Evolutionary conservation across 2,888 invertebrate species (phyloP).

Genomic region (Cheilosia soror): DNA sequence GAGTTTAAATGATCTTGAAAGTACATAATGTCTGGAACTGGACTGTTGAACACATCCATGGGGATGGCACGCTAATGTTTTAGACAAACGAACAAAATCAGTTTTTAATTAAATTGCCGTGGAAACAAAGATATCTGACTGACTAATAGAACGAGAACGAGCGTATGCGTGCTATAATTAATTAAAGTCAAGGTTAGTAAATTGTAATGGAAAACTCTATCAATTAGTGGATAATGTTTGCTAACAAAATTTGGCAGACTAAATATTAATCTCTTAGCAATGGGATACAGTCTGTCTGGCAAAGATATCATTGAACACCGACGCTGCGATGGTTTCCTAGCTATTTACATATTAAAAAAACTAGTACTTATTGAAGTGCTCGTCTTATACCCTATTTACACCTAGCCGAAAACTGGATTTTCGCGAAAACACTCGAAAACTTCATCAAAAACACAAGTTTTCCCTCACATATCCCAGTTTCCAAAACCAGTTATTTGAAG

Average conservation of each 20-base stretch:
- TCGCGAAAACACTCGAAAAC: too few species aligned
- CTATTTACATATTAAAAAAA: too few species aligned
- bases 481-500: too few species aligned
- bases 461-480: too few species aligned
- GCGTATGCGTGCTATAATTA: constrained; percentile 13
- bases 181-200: constrained; percentile 22
- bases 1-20: constrained; percentile 19
- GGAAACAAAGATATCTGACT: constrained; percentile 29
- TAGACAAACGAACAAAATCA: neutral
- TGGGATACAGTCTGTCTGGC: neutral
- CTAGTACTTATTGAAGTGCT: too few species aligned
- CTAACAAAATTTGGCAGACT: neutral
- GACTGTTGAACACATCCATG: neutral
- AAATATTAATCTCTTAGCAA: neutral
- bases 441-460: too few species aligned
- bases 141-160: constrained; percentile 10
- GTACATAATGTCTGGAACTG: neutral
- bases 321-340: too few species aligned
- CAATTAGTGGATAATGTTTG: constrained; percentile 6
- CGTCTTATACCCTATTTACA: too few species aligned
- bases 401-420: too few species aligned
- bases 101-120: constrained; percentile 15
- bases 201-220: constrained; percentile 9
- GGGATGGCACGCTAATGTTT: neutral
- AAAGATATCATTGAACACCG: neutral